Base-by-base conservation (phyloP, 2,113 vertebrate species). In the Dinomys branickii region DNA sequence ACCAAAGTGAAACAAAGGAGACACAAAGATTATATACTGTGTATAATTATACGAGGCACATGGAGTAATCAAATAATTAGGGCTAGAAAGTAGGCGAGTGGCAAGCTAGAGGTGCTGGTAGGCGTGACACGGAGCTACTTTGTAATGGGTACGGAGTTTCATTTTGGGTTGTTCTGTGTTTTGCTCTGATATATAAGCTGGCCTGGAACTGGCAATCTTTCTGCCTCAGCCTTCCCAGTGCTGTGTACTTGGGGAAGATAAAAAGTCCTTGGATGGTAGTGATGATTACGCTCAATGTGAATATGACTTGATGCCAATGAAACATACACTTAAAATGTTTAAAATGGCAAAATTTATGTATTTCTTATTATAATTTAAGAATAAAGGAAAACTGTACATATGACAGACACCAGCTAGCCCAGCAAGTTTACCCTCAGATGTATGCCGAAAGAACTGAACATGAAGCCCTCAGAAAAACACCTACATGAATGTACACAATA, bases 321-420 rank as follows among this genome's bases (percentile, higher is more conserved):
- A 86, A 26, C 69, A 1, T 54, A 82, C 4, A 69, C 9, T 73
- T 78, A 77, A 85, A 92, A 83, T 83, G 82, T 38, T 54, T 82
- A 61, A 86, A 94, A 84, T 30, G 59, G 20, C 44, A 56, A 94
- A 54, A 54, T 85, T 20, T 92, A 22, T 61, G 87, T 82, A 47
- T 50, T 86, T 69, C 65, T 54, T 69, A 26, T 8, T 35, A 90
- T 2, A 90, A 93, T 26, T 54, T 86, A 83, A 93, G 82, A 61
- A 93, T n/a, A 92, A n/a, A 47, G 44, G 78, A 85, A 93, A 69
- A 17, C 41, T 75, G 88, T 19, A 82, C 61, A 94, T 47, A 81
- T 93, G 33, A 14, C 52, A 85, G 35, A 41, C 16, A 58, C 33
- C 41, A 83, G 47, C 19, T 61, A 65, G 58, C 28, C 41, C 52